Conservation (phyloP, 2,113 vertebrate species). For the Enhydra lutris region DNA sequence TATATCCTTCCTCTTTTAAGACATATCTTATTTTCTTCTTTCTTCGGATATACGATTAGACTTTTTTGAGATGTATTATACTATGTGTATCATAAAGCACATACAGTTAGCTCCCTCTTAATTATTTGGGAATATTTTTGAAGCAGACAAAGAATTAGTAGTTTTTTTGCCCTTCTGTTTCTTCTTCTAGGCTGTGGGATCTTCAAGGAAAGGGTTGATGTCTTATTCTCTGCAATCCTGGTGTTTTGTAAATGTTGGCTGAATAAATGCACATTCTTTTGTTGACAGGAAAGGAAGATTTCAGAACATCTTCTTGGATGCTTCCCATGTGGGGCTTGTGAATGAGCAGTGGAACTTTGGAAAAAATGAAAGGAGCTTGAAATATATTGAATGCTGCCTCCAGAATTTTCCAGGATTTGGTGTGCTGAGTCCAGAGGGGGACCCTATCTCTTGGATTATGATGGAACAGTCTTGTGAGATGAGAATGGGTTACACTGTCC, state of each 20-base stretch:
- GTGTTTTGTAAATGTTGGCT: neutral
- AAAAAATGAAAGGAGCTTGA: constrained; percentile 34
- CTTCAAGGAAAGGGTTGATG: neutral
- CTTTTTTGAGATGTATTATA: neutral
- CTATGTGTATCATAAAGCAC: neutral
- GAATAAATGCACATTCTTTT: neutral
- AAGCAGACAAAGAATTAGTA: neutral
- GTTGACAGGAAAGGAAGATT: neutral
- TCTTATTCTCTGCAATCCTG: neutral
- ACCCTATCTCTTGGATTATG: neutral
- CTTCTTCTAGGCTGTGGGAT: neutral
- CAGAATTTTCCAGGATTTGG: constrained; percentile 5
- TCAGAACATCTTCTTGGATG: neutral
- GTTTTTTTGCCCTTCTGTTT: neutral
- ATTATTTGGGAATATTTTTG: neutral
- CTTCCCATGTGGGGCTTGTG: neutral
- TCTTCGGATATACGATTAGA: neutral
- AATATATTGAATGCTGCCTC: constrained; percentile 1
- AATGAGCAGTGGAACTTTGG: constrained; percentile 21
- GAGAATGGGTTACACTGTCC: constrained; percentile 7
- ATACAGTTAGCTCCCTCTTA: neutral
- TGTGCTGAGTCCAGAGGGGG: neutral
- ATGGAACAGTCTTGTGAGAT: constrained; percentile 27
- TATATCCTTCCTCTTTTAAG: neutral
- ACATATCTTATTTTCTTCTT: neutral